These are phyloP conservation scores for Girardia tigrina DNA, from an alignment of 2,888 invertebrate species.

Conservation along the genomic window DNA sequence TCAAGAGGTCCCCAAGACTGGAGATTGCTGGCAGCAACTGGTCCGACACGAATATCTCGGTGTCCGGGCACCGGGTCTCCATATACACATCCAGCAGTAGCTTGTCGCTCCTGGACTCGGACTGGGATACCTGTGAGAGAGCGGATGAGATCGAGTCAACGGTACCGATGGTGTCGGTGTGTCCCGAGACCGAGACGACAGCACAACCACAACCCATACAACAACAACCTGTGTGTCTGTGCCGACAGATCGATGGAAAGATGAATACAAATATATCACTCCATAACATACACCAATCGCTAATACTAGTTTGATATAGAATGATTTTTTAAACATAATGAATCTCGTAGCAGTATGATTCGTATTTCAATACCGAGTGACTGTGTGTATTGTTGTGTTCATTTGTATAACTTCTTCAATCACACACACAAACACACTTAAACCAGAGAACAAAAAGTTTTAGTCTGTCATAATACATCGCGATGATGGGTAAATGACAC, in stretches of 20 bases:
- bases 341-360: background rate
- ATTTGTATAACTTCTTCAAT: background rate
- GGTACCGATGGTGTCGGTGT: too few relatives aligned
- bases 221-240: background rate
- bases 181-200: too few relatives aligned
- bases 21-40: background rate
- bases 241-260: background rate
- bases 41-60: background rate
- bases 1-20: background rate
- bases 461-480: background rate
- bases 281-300: background rate
- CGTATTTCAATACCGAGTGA: background rate
- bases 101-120: background rate
- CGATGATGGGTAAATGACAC: background rate
- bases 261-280: background rate
- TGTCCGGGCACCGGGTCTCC: background rate
- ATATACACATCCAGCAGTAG: background rate
- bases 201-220: too few relatives aligned
- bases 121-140: background rate
- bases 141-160: too few relatives aligned
- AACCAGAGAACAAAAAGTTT: background rate
- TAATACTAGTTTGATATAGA: background rate
- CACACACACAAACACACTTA: background rate
- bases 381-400: background rate
- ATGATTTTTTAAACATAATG: background rate